These are phyloP conservation scores for Danio choprae DNA, from an alignment of 2,797 vertebrate species.

Conservation along the genomic window DNA sequence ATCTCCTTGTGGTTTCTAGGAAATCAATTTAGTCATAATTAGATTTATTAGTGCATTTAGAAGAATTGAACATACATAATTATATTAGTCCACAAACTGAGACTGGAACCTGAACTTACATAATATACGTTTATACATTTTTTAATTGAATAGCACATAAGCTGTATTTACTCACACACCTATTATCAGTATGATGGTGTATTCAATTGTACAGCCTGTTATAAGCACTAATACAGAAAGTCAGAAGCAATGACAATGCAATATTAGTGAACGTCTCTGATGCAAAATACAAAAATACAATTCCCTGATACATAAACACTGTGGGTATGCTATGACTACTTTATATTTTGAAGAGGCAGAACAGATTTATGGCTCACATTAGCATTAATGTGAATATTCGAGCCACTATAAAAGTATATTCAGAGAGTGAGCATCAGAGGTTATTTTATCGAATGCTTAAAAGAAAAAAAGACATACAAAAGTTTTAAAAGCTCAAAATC, in stretches of 20 bases:
- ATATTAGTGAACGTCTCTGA: not conserved
- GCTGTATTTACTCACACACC: not conserved
- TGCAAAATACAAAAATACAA: too few relatives aligned
- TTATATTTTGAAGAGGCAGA: not conserved
- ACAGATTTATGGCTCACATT: not conserved
- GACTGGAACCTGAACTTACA: not conserved
- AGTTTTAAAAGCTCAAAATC: too few relatives aligned
- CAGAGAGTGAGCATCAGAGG: not conserved
- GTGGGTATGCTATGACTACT: not conserved
- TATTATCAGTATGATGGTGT: not conserved
- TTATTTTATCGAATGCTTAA: not conserved
- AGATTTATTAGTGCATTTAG: constrained; percentile 1
- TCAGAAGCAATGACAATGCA: not conserved
- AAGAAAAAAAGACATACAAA: not conserved
- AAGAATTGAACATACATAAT: not conserved
- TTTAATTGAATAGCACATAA: not conserved
- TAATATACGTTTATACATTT: not conserved
- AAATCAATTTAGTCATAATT: not conserved
- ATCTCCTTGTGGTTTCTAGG: not conserved
- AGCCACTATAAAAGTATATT: not conserved
- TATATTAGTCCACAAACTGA: not conserved
- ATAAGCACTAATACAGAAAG: not conserved
- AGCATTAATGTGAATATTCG: not conserved
- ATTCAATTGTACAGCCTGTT: not conserved
- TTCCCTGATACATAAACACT: not conserved